phyloP scores from a whole-genome alignment of 1,140 invertebrate genomes.

The Magallana gigas region DNA sequence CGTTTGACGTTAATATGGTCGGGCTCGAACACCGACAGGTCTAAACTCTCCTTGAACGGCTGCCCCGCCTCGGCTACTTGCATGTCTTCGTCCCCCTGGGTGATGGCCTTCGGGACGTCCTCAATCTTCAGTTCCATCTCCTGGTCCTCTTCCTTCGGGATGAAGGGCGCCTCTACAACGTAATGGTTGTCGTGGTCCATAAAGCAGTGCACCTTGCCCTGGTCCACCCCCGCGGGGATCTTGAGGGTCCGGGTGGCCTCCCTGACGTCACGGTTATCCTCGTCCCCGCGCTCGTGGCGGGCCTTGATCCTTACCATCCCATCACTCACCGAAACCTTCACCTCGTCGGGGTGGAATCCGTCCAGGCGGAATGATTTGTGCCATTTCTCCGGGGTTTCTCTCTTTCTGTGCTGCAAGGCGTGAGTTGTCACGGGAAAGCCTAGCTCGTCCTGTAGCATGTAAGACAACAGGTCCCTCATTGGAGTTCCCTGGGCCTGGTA shows the following conservation, averaged over 20 bases:
- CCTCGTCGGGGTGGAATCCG: slow-evolving; percentile 23
- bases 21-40: slow-evolving; percentile 18
- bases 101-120: slow-evolving; percentile 4
- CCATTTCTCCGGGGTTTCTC: slow-evolving; percentile 12
- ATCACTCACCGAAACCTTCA: neutral
- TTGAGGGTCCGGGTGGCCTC: slow-evolving; percentile 13
- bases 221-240: neutral
- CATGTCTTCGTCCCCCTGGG: neutral
- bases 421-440: neutral
- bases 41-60: neutral
- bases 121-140: slow-evolving; percentile 41
- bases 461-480: neutral
- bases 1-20: slow-evolving; percentile 35
- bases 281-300: slow-evolving; percentile 6
- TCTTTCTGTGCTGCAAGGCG: neutral
- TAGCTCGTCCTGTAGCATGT: neutral
- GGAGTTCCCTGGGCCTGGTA: neutral
- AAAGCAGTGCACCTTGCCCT: neutral
- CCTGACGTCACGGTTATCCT: neutral
- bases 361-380: neutral
- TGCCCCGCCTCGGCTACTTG: neutral
- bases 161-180: slow-evolving; percentile 1
- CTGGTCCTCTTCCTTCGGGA: slow-evolving; percentile 16
- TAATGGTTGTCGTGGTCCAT: slow-evolving; percentile 26
- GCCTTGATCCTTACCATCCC: neutral